A percentile compares a stretch with the other conserved stretches of the same genome.
These are phyloP conservation scores for Capitulum mitella DNA, from an alignment of 2,888 invertebrate species.

Conservation along the genomic window DNA sequence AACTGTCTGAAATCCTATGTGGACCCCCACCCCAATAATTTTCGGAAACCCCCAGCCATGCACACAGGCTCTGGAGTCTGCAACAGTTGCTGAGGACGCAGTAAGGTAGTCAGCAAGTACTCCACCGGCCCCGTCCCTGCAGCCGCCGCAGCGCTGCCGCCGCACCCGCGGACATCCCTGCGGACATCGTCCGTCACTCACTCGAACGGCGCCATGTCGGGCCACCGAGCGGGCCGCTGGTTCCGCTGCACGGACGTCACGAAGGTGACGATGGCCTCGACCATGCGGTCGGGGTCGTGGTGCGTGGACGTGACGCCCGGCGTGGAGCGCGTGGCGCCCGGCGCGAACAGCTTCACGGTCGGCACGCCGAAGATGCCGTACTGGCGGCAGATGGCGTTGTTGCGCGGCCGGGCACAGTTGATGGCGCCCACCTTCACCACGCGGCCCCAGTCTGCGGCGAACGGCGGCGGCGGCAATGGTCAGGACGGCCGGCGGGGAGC, in stretches of 20 bases:
- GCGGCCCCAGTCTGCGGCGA: slow-evolving; percentile 59
- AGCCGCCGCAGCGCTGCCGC: too few species aligned
- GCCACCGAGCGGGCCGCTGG: background rate
- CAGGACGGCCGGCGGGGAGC: too few species aligned
- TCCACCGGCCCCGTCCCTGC: too few species aligned
- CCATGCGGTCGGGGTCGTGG: background rate
- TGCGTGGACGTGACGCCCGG: background rate
- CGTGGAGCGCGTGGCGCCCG: slow-evolving; percentile 50
- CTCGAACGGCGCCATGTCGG: background rate
- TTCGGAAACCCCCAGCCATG: too few species aligned
- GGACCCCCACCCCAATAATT: too few species aligned
- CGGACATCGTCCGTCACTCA: too few species aligned
- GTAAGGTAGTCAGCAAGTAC: too few species aligned
- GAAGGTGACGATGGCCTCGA: background rate
- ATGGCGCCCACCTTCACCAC: slow-evolving; percentile 67
- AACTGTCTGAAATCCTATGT: too few species aligned
- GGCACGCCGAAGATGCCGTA: slow-evolving; percentile 87
- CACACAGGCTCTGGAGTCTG: too few species aligned
- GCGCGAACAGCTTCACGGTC: slow-evolving; percentile 68
- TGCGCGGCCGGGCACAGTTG: slow-evolving; percentile 77
- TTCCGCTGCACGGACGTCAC: background rate
- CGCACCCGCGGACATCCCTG: too few species aligned
- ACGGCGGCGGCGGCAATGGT: too few species aligned
- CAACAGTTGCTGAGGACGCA: too few species aligned
- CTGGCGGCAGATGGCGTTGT: slow-evolving; percentile 73